phyloP scores from a whole-genome alignment of 1,140 invertebrate species.

The Drosophila mauritiana region DNA sequence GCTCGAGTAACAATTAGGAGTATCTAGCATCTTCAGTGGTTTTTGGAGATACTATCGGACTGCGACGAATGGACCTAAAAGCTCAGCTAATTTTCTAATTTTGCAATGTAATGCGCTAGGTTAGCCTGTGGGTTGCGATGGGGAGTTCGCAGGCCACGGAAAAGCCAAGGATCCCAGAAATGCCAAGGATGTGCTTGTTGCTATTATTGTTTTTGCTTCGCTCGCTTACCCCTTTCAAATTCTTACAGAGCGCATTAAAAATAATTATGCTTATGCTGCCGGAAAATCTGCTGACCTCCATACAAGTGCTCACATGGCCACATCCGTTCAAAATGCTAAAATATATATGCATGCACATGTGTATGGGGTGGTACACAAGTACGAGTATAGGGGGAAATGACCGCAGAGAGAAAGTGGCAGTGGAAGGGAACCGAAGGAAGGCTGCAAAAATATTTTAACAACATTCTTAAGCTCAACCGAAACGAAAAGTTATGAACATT shows the following conservation, averaged over 20 bases:
- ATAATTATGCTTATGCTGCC: constrained; percentile 74
- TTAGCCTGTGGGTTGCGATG: not conserved
- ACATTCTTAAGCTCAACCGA: constrained; percentile 62
- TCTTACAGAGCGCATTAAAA: constrained; percentile 69
- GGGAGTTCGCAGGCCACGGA: constrained; percentile 2
- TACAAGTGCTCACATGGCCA: constrained; percentile 34
- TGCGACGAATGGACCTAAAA: constrained; percentile 20
- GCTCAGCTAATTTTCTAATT: constrained; percentile 57
- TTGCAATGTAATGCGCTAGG: constrained; percentile 41
- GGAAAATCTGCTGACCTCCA: constrained; percentile 65
- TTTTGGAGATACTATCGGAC: constrained; percentile 8
- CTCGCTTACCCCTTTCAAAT: constrained; percentile 29
- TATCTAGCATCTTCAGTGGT: no score
- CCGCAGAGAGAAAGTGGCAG: constrained; percentile 30
- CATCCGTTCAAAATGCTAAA: constrained; percentile 11
- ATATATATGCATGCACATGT: not conserved
- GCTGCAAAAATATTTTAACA: constrained; percentile 52
- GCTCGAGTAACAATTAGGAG: no score
- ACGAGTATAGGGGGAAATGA: constrained; percentile 10
- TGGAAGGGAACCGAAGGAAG: not conserved
- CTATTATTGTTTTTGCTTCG: constrained; percentile 28
- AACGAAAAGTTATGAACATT: constrained; percentile 64
- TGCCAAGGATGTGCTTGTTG: constrained; percentile 27
- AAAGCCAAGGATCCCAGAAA: constrained; percentile 34
- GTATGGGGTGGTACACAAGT: not conserved